Evolutionary conservation across 2,888 invertebrate species (phyloP), one percentile per base, ranked within the genome.

Genomic region (Dolichomitus sp.): DNA sequence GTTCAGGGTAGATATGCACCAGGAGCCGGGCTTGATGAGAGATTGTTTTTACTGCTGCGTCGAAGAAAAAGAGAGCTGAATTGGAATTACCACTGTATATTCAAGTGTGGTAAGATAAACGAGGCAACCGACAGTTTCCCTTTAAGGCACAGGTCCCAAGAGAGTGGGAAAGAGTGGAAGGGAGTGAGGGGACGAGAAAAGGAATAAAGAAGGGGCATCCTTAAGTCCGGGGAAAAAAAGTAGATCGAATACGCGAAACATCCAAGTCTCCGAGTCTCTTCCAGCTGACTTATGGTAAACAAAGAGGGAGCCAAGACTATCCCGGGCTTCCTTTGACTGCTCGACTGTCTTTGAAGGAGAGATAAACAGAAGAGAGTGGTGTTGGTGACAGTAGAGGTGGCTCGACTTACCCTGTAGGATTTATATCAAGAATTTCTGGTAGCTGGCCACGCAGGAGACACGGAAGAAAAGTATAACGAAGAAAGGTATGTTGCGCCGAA

Each of bases 201-300:
- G 11, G 14, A 45, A 54, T 11, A 19, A 70, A 57, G n/a, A 23
- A 42, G 59, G 27, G 50, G 14, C 12, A 30, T 45, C 68, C 70
- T 70, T 48, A 37, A 30, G 33, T 2, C 19, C 30, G 19, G 61
- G 33, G 48, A 73, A 37, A 33, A 68, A 68, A 45, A 12, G 45
- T 65, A 45, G 23, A 65, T 78, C 40, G 72, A 63, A 65, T 45
- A 57, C 45, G n/a, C 14, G 45, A 54, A 50, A 42, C 42, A 42
- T 27, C 48, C 17, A 17, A 70, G 33, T 72, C 57, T 7, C 57
- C 12, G 23, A 50, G 19, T 57, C 50, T 57, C 54, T 42, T 79
- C 42, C 66, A 50, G 48, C 59, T 80, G 61, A 61, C 54, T 69
- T 68, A 52, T 68, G 23, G 45, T 66, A 72, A 76, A 76, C 77